Evolutionary conservation across 2,113 vertebrate species (phyloP), one percentile per base, ranked within the genome.

Genomic region (Phalacrocorax carbo): DNA sequence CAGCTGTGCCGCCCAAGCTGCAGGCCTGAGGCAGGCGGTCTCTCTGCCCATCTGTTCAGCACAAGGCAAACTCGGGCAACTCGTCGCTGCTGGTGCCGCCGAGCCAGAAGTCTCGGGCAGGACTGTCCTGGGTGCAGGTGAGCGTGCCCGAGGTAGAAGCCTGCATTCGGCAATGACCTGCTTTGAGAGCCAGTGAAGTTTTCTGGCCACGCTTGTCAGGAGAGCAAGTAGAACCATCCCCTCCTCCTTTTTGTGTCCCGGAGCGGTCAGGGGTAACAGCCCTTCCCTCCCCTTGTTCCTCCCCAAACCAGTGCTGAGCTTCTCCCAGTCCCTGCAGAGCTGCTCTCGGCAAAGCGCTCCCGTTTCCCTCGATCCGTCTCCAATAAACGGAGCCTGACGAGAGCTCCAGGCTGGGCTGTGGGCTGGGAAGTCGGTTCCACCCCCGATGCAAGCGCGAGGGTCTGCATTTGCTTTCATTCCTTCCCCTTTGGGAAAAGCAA

Each of bases 241-340:
- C 52, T 77, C 52, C 71, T 66, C 30, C 21, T 5, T 34, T 36
- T 14, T 12, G n/a, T 69, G 72, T n/a, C 76, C 30, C 27, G 4
- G 30, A n/a, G 75, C 70, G 20, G 55, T n/a, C 7, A 0, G 2
- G 25, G 17, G 13, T 10, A 8, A 2, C 0, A 30, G 83, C 42
- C 38, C 32, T 70, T 23, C 62, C 36, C 26, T 70, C 12, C 15
- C 29, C 54, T 10, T 7, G 5, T 22, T 65, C 46, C 64, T 42
- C 30, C 64, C 66, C 21, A 64, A 1, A 27, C 10, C 86, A 44
- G 86, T 4, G 9, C 64, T 8, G 86, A 79, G 90, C 48, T 44
- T 2, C 38, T 54, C 77, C 18, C 3, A 0, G 4, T 17, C 46
- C 52, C 57, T 10, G 29, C 9, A 62, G 52, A 61, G 52, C 75